Base-by-base conservation (phyloP, 1,140 invertebrate species). In the Drosophila sturtevanti region DNA sequence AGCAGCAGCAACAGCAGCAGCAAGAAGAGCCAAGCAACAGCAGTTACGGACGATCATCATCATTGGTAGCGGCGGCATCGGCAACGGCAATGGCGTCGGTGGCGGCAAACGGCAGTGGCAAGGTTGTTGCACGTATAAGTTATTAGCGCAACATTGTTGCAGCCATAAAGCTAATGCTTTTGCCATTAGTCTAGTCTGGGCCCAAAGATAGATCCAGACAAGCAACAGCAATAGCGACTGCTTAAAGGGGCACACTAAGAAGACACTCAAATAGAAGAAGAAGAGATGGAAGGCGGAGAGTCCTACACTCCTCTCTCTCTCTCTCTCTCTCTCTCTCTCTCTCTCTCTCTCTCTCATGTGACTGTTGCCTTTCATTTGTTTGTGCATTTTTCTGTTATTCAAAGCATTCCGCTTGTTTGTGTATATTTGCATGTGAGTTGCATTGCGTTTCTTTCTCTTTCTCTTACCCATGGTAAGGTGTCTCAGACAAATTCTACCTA, bases 111-210 rank as follows among this genome's bases (percentile, higher is more conserved):
- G 18, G 61, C 55, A 54, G 52, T 61, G 70, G 67, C 84, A 87
- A 89, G 84, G 84, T 89, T 87, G 84, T 89, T 87, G 79, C 82
- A 86, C 79, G 79, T 65, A 69, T 34, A 58, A 77, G 84, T 81
- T 79, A 89, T 87, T 86, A 79, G 72, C 69, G 77, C 84, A 87
- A 87, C 84, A 87, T 84, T 89, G 84, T 89, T 73, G 84, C 76
- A 79, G 37, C 51, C 72, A 69, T 69, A 52, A 44, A 76, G 72
- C 72, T 63, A 76, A 77, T 77, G 73, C 52, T 38, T 68, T 54
- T 37, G 67, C 73, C 75, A 77, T 77, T 77, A 77, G 74, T 60
- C 61, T 77, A 77, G 74, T 60, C 61, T 54, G 66, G 44, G 41
- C 59, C 52, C 65, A 56, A 44, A 27, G 51, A 66, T 51, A 60